Conservation (phyloP, 2,888 invertebrate genomes). For the Athalia rosae region DNA sequence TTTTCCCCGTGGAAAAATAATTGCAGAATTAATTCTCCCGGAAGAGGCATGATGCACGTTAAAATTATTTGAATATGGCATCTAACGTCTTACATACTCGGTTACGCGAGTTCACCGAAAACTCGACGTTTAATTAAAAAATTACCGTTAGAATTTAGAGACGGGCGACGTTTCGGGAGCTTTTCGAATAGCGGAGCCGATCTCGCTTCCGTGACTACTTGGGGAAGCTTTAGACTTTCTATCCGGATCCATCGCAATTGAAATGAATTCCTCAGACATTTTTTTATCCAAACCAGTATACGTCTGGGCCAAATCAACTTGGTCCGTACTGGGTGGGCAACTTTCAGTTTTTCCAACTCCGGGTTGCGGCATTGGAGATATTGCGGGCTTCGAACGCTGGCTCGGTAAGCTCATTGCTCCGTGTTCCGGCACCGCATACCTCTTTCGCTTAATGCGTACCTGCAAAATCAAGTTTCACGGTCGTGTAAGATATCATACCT, state of each 20-base stretch:
- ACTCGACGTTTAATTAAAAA: not conserved
- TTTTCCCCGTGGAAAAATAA: not conserved
- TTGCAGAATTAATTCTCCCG: not conserved
- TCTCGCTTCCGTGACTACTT: slow-evolving; percentile 68
- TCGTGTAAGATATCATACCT: not conserved
- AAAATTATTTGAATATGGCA: slow-evolving; percentile 34
- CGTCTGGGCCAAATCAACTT: slow-evolving; percentile 66
- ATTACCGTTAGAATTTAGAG: slow-evolving; percentile 31
- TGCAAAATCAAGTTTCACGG: not conserved
- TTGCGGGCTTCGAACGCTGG: slow-evolving; percentile 28
- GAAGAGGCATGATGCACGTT: slow-evolving; percentile 20
- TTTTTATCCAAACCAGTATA: slow-evolving; percentile 71
- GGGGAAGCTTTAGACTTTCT: slow-evolving; percentile 66
- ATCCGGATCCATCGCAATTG: slow-evolving; percentile 71
- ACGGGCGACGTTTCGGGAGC: slow-evolving; percentile 25
- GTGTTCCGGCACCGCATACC: slow-evolving; percentile 18
- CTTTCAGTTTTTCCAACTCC: slow-evolving; percentile 13
- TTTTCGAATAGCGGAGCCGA: slow-evolving; percentile 53
- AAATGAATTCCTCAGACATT: slow-evolving; percentile 70
- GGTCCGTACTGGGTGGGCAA: slow-evolving; percentile 52
- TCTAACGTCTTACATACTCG: not conserved
- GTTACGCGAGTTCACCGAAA: not conserved
- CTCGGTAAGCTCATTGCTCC: slow-evolving; percentile 40
- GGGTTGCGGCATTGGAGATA: slow-evolving; percentile 22
- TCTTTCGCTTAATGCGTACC: slow-evolving; percentile 40